Evolutionary conservation across 1,140 invertebrate genomes (phyloP).

Genomic region (Drosophila setifemur): DNA sequence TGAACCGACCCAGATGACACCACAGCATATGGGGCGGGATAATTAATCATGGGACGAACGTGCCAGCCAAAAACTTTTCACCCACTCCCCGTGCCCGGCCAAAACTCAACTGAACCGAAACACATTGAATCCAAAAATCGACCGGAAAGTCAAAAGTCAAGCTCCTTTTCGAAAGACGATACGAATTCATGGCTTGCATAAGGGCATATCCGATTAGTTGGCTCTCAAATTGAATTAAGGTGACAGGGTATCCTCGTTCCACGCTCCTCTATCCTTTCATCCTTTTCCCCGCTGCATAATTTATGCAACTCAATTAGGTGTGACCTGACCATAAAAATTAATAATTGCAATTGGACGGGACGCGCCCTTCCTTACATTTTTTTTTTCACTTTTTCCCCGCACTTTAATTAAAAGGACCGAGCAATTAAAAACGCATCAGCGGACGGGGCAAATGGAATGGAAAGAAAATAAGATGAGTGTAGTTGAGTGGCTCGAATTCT

Average conservation of each 20-base stretch:
- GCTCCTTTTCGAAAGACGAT: conserved; percentile 9
- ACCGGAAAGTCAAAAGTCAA: conserved; percentile 23
- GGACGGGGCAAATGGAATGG: background rate
- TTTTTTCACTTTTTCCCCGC: conserved; percentile 9
- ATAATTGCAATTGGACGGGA: conserved; percentile 41
- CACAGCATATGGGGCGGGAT: conserved; percentile 68
- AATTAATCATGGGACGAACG: conserved; percentile 72
- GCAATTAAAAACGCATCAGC: conserved; percentile 72
- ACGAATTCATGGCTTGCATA: conserved; percentile 51
- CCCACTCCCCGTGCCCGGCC: background rate
- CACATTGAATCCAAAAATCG: conserved; percentile 27
- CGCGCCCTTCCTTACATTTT: background rate
- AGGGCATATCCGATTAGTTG: conserved; percentile 70
- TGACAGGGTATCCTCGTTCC: conserved; percentile 4
- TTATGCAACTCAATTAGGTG: conserved; percentile 66
- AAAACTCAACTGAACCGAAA: conserved; percentile 8
- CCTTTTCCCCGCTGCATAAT: conserved; percentile 37
- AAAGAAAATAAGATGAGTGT: background rate
- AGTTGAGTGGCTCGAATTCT: background rate
- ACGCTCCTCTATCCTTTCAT: no score
- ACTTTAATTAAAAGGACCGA: conserved; percentile 63
- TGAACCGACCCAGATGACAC: conserved; percentile 57
- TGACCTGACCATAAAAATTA: conserved; percentile 41
- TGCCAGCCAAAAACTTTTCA: conserved; percentile 56
- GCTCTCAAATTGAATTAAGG: conserved; percentile 61